A percentile compares a stretch with the other conserved stretches of the same genome.
phyloP scores from a whole-genome alignment of 2,888 invertebrate species.

The Epicampocera succincta region DNA sequence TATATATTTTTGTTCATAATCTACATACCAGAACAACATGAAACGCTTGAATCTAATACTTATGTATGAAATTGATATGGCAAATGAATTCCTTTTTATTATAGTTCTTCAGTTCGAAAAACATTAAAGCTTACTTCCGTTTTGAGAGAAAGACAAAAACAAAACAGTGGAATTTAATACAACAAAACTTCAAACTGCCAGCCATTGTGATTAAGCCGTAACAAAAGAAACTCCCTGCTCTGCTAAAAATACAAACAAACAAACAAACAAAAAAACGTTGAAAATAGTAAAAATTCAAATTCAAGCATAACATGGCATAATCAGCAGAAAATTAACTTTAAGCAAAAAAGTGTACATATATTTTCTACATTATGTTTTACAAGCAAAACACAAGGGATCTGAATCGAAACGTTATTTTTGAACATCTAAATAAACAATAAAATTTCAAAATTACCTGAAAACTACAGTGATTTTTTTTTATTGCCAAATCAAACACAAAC shows the following conservation, averaged over 20 bases:
- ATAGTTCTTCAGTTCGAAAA: constrained; percentile 52
- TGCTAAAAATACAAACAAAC: constrained; percentile 6
- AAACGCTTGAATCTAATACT: constrained; percentile 49
- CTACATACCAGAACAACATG: constrained; percentile 43
- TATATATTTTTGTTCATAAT: constrained; percentile 14
- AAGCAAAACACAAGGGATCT: background rate
- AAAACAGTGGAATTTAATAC: constrained; percentile 3
- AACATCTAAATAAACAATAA: constrained; percentile 33
- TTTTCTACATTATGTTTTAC: background rate
- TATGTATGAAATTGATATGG: constrained; percentile 66
- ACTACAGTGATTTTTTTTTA: background rate
- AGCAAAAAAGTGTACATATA: background rate
- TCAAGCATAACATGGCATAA: constrained; percentile 40
- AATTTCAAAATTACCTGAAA: constrained; percentile 34
- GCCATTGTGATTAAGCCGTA: constrained; percentile 28
- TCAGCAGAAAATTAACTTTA: constrained; percentile 31
- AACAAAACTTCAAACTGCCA: constrained; percentile 15
- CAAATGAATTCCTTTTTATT: constrained; percentile 51
- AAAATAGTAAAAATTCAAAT: constrained; percentile 29
- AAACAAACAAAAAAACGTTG: constrained; percentile 1
- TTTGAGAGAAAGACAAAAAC: constrained; percentile 24
- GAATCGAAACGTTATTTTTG: constrained; percentile 14
- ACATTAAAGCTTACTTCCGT: constrained; percentile 46
- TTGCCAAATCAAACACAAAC: constrained; percentile 9
- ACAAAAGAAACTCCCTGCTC: constrained; percentile 59